These are phyloP conservation scores for Norana najaformis DNA, from an alignment of 2,888 invertebrate genomes.

Conservation along the genomic window DNA sequence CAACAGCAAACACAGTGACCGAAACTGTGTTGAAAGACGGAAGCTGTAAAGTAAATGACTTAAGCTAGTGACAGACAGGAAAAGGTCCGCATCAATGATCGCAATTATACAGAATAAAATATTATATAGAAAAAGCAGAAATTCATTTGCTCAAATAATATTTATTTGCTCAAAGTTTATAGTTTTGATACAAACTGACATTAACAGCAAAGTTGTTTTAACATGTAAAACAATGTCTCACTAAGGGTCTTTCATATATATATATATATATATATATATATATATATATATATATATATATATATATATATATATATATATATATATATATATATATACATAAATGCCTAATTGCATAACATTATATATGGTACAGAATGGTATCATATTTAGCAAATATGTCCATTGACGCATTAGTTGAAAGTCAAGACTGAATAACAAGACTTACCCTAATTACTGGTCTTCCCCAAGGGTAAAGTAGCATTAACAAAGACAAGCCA, in stretches of 20 bases:
- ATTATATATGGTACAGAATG: background rate
- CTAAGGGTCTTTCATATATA: background rate
- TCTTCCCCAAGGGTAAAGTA: slow-evolving; percentile 19
- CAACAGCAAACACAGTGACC: background rate
- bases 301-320: no score
- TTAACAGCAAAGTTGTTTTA: background rate
- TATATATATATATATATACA: no score
- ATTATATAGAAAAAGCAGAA: background rate
- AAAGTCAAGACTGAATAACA: no score
- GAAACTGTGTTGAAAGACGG: background rate
- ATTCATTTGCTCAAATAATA: background rate
- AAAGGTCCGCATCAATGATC: background rate
- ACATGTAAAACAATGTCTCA: no score
- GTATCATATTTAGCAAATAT: background rate
- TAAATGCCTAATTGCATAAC: background rate
- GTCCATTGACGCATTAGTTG: rapidly evolving
- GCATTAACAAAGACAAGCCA: background rate
- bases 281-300: no score
- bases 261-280: no score
- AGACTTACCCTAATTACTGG: background rate
- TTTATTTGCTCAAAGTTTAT: background rate
- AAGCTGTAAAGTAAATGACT: background rate
- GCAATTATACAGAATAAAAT: background rate
- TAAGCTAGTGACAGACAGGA: background rate
- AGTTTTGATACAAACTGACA: background rate